Evolutionary conservation across 2,113 vertebrate genomes (phyloP).

Genomic region (rat (Rattus norvegicus)): GRCr8 NC_086024.1:24635501-24636000

Average conservation of each 20-base stretch:
- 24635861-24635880: conserved; percentile 66
- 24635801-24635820: conserved; percentile 65
- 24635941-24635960: not conserved
- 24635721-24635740: conserved; percentile 53
- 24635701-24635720: conserved; percentile 57
- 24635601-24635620: conserved; percentile 1
- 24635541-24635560: conserved; percentile 3
- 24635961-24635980: not conserved
- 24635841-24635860: conserved; percentile 63
- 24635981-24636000: not conserved
- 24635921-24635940: not conserved
- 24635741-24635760: conserved; percentile 62
- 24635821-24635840: conserved; percentile 70
- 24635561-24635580: conserved; percentile 9
- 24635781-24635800: conserved; percentile 68
- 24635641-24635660: conserved; percentile 55
- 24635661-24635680: not conserved
- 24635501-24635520: not conserved
- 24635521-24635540: not conserved
- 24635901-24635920: conserved; percentile 24
- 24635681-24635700: conserved; percentile 37
- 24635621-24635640: not conserved
- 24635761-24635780: conserved; percentile 47
- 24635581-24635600: not conserved
- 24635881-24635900: conserved; percentile 50